Percentiles rank a stretch among this genome's conserved stretches.
phyloP scores from a whole-genome alignment of 2,797 vertebrate genomes.

The Mareca penelope region DNA sequence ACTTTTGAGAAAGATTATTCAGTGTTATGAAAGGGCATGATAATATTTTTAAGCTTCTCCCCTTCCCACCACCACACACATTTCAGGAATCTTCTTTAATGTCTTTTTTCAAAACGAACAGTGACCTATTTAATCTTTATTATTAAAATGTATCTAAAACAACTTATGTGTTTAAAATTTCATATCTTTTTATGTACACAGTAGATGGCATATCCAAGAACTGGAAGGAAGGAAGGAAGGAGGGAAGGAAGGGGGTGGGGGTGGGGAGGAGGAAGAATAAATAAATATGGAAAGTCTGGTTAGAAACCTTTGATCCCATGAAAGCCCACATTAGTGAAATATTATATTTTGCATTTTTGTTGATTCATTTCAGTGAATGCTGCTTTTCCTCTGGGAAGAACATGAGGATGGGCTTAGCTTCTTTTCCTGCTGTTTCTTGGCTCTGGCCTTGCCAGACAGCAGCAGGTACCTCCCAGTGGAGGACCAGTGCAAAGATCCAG shows the following conservation, averaged over 20 bases:
- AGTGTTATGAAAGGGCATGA: background rate
- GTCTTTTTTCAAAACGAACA: background rate
- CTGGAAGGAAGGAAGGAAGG: too few relatives aligned
- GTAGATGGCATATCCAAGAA: background rate
- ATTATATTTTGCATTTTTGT: background rate
- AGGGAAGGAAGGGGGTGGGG: too few relatives aligned
- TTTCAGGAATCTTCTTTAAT: background rate
- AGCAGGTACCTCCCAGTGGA: background rate
- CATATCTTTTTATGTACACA: background rate
- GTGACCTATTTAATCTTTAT: background rate
- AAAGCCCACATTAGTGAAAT: background rate
- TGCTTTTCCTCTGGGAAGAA: background rate
- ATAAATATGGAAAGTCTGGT: background rate
- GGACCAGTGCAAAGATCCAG: background rate
- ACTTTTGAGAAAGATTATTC: background rate
- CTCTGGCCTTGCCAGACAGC: background rate
- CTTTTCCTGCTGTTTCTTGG: rapidly evolving
- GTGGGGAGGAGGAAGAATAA: too few relatives aligned
- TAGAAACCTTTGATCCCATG: background rate
- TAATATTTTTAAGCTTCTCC: background rate
- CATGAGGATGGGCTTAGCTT: background rate
- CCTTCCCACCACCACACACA: background rate
- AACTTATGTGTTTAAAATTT: background rate
- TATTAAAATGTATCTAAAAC: background rate
- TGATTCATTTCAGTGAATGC: background rate